Percentiles rank a stretch among this genome's conserved stretches.
These are phyloP conservation scores for Holothuria scabra DNA, from an alignment of 53 echinoderm and acorn worm genomes.

Conservation along the genomic window DNA sequence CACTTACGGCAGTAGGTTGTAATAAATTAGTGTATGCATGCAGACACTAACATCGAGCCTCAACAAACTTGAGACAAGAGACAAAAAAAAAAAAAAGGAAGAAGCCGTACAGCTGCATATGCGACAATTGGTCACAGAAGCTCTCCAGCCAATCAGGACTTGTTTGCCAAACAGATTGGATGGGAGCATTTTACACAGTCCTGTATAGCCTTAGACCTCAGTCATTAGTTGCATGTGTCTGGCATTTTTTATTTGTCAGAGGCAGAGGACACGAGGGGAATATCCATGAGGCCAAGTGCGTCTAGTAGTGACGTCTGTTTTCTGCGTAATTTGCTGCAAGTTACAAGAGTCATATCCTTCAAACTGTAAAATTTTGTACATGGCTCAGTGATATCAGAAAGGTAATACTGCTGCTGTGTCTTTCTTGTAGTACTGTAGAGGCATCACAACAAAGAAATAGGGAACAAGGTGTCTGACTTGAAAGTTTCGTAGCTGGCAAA, in stretches of 20 bases:
- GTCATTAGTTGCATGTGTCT: slow-evolving; percentile 28
- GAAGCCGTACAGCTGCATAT: slow-evolving; percentile 11
- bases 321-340: neutral
- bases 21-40: slow-evolving; percentile 10
- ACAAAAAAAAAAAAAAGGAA: neutral
- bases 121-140: neutral
- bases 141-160: slow-evolving; percentile 33
- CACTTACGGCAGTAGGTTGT: neutral
- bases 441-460: too few species aligned
- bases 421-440: too few species aligned
- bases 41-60: neutral
- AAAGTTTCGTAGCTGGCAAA: too few species aligned
- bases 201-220: neutral
- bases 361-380: too few species aligned
- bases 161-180: slow-evolving; percentile 32
- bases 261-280: slow-evolving; percentile 18
- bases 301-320: too few species aligned
- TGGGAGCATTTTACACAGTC: neutral
- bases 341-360: neutral
- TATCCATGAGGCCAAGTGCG: slow-evolving; percentile 4
- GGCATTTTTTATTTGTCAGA: slow-evolving; percentile 23
- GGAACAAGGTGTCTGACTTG: too few species aligned
- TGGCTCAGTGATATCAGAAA: too few species aligned
- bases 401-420: too few species aligned
- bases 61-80: neutral